phyloP scores from a whole-genome alignment of 2,888 invertebrate species.

The Tenthredo distinguenda region DNA sequence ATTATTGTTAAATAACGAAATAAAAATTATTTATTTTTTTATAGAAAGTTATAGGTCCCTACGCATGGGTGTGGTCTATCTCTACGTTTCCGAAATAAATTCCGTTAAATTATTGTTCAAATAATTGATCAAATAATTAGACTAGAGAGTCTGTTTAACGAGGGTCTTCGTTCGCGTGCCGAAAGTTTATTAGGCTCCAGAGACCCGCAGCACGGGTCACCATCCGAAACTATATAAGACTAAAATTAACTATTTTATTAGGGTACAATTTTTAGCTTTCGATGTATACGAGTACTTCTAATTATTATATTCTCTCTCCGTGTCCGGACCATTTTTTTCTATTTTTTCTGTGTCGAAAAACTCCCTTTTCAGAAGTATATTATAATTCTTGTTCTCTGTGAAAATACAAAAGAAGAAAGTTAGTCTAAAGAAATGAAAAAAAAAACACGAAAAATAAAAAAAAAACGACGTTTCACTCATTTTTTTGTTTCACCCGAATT shows the following conservation, averaged over 20 bases:
- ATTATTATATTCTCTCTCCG: background rate
- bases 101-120: conserved; percentile 14
- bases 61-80: background rate
- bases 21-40: too few species aligned
- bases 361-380: background rate
- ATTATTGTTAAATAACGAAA: too few species aligned
- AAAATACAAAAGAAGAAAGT: background rate
- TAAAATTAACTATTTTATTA: background rate
- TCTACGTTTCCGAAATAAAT: background rate
- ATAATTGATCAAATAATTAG: conserved; percentile 43
- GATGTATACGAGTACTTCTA: background rate
- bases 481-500: too few species aligned
- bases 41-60: too few species aligned
- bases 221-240: background rate
- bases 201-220: background rate
- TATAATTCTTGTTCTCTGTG: background rate
- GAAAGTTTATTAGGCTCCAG: conserved; percentile 6
- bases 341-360: background rate
- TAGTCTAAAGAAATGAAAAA: background rate
- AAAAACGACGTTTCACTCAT: background rate
- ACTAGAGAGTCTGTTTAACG: background rate
- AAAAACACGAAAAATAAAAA: background rate
- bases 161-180: conserved; percentile 25
- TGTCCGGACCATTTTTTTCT: background rate
- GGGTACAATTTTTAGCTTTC: background rate